Evolutionary conservation across 2,113 vertebrate genomes (phyloP).

Genomic region (Rhinogobius similis): DNA sequence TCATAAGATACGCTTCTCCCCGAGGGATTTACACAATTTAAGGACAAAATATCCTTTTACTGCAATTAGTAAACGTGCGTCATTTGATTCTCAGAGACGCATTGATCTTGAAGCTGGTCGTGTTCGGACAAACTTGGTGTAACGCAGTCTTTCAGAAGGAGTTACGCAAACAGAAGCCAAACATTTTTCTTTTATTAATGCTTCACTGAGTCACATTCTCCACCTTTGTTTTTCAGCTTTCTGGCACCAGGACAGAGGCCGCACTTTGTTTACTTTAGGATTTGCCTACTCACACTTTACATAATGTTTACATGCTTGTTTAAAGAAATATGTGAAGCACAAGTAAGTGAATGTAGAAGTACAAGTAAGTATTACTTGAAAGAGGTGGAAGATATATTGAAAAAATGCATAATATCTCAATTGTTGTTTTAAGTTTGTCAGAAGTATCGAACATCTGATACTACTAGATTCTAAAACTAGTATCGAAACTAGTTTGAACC

Average conservation of each 20-base stretch:
- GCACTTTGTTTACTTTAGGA: neutral
- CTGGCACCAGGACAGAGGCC: neutral
- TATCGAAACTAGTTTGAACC: too few relatives aligned
- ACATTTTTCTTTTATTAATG: neutral
- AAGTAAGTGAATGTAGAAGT: neutral
- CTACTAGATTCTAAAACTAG: too few relatives aligned
- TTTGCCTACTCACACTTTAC: conserved; percentile 4
- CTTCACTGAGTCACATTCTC: neutral
- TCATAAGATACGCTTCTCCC: neutral
- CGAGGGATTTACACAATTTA: neutral
- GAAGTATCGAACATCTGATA: too few relatives aligned
- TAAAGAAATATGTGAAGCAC: neutral
- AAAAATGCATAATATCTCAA: too few relatives aligned
- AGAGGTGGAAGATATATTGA: too few relatives aligned
- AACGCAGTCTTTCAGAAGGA: neutral
- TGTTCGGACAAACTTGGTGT: conserved; percentile 1
- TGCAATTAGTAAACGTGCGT: neutral
- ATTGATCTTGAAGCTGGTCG: neutral
- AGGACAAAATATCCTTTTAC: neutral
- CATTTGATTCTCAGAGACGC: neutral
- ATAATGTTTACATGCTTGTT: neutral
- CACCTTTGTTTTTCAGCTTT: neutral
- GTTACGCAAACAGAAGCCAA: neutral
- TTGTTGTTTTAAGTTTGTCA: too few relatives aligned
- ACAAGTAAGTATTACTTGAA: too few relatives aligned